A percentile compares a stretch with the other conserved stretches of the same genome.
Conservation (phyloP, 2,113 vertebrate species). For the Heterochromis multidens region DNA sequence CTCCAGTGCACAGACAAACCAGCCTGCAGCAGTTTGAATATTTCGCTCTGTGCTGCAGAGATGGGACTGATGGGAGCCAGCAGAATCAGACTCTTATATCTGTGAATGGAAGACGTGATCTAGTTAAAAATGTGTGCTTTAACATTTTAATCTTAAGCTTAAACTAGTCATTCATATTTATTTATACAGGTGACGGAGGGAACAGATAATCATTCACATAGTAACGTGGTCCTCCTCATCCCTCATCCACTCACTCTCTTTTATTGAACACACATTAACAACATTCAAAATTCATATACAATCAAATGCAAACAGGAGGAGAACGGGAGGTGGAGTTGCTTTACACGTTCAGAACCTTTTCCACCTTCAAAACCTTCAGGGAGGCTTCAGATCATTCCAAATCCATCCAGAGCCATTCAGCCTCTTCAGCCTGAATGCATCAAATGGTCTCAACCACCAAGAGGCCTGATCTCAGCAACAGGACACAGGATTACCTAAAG, state of each 20-base stretch:
- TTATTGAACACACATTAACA: too few species aligned
- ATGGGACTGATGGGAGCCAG: background rate
- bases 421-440: too few species aligned
- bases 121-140: background rate
- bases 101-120: accelerated
- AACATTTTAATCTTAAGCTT: background rate
- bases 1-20: background rate
- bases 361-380: too few species aligned
- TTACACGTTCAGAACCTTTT: too few species aligned
- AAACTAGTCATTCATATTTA: background rate
- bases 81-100: background rate
- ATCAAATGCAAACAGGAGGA: too few species aligned
- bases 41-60: background rate
- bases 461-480: too few species aligned
- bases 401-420: too few species aligned
- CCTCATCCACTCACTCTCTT: background rate
- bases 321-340: too few species aligned
- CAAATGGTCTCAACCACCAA: too few species aligned
- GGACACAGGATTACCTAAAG: too few species aligned
- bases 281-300: too few species aligned
- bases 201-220: background rate
- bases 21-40: background rate
- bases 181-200: background rate
- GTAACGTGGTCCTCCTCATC: background rate
- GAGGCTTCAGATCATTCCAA: too few species aligned